Conservation (phyloP, 2,797 vertebrate species). For the Sphenopsis melanotis region DNA sequence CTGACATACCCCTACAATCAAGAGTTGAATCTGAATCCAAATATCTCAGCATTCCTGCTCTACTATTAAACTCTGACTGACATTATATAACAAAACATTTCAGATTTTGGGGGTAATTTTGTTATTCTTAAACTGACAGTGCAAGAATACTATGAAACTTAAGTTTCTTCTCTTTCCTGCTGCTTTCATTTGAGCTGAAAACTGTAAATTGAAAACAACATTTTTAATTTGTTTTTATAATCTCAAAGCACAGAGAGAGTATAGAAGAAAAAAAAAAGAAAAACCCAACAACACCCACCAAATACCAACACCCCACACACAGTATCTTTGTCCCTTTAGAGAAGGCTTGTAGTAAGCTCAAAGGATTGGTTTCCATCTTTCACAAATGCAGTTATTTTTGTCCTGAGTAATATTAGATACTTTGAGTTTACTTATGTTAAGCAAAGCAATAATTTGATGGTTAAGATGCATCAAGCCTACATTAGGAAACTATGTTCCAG, state of each 20-base stretch:
- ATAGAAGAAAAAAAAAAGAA: background rate
- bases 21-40: background rate
- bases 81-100: background rate
- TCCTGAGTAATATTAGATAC: background rate
- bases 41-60: background rate
- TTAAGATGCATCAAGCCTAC: background rate
- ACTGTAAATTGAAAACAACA: background rate
- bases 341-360: background rate
- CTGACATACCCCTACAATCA: background rate
- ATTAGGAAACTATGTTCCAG: background rate
- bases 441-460: background rate
- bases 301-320: rapidly evolving
- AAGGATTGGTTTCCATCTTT: background rate
- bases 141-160: background rate
- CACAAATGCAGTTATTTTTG: background rate
- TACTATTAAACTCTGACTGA: background rate
- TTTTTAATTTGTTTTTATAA: background rate
- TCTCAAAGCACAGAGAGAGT: background rate
- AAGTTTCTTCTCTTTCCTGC: background rate
- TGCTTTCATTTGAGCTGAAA: background rate
- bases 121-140: background rate
- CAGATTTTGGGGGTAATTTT: background rate
- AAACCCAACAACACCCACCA: rapidly evolving
- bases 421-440: background rate
- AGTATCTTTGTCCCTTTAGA: background rate